These are phyloP conservation scores for Apostichopus leukothele DNA, from an alignment of 53 echinoderm and acorn worm genomes.

Conservation along the genomic window DNA sequence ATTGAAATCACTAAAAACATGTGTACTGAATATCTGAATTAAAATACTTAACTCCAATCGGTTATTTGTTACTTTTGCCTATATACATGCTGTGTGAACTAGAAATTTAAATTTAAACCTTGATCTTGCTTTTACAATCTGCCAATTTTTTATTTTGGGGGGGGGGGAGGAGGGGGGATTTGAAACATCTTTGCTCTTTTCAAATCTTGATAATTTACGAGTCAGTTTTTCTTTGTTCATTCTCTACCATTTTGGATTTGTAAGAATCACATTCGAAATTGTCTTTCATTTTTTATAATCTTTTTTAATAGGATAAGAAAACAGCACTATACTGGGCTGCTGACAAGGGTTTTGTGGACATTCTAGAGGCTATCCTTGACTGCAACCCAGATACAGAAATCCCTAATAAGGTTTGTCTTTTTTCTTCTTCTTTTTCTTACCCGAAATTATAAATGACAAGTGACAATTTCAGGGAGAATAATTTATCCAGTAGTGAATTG, in stretches of 20 bases:
- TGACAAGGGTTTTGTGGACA: slow-evolving; percentile 87
- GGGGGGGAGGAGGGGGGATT: no score
- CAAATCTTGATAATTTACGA: neutral
- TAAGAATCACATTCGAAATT: neutral
- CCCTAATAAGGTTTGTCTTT: slow-evolving; percentile 71
- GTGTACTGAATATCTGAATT: no score
- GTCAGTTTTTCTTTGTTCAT: neutral
- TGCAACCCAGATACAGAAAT: slow-evolving; percentile 91
- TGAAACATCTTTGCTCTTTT: no score
- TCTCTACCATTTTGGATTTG: neutral
- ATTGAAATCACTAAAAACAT: no score
- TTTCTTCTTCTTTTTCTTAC: neutral
- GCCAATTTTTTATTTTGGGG: no score
- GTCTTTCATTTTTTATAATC: slow-evolving; percentile 4
- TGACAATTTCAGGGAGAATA: no score
- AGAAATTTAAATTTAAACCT: no score
- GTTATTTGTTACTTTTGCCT: no score
- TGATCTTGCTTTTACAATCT: no score
- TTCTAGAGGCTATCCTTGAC: slow-evolving; percentile 81
- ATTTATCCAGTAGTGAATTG: no score
- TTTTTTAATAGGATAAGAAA: slow-evolving; percentile 75
- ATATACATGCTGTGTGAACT: no score
- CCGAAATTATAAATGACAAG: neutral
- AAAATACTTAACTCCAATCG: no score
- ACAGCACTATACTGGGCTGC: slow-evolving; percentile 93